Conservation (phyloP, 2,113 vertebrate species). For the Chaetodon trifascialis region DNA sequence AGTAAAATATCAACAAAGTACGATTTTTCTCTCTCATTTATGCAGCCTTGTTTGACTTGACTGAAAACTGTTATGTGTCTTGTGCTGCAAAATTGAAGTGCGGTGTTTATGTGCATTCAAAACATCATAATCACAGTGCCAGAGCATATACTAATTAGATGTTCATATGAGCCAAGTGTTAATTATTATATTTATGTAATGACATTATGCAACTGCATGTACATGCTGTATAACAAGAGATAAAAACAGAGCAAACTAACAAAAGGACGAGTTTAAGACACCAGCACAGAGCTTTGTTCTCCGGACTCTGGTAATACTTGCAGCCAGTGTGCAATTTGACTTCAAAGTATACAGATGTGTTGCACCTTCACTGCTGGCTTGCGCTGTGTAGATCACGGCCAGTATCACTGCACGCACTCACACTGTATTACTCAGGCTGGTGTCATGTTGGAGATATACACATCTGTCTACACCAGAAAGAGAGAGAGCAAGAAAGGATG, state of each 20-base stretch:
- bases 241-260: background rate
- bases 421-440: constrained; percentile 2
- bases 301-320: background rate
- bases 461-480: constrained; percentile 45
- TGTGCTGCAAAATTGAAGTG: too few relatives aligned
- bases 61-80: background rate
- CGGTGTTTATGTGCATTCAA: constrained; percentile 9
- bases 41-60: too few relatives aligned
- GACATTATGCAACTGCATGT: background rate
- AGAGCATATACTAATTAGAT: background rate
- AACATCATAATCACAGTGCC: background rate
- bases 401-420: constrained; percentile 7
- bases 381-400: constrained; percentile 3
- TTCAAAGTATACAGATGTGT: background rate
- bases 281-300: background rate
- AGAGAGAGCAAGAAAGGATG: constrained; percentile 36
- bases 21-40: too few relatives aligned
- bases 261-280: background rate
- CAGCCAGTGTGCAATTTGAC: background rate
- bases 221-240: background rate
- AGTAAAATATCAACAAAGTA: too few relatives aligned
- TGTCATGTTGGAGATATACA: constrained; percentile 57
- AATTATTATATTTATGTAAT: constrained; percentile 1
- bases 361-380: constrained; percentile 16
- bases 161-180: background rate